Percentiles rank a stretch among this genome's conserved stretches.
These are phyloP conservation scores for Tupaia chinensis DNA, from an alignment of 2,113 vertebrate species.

Conservation along the genomic window DNA sequence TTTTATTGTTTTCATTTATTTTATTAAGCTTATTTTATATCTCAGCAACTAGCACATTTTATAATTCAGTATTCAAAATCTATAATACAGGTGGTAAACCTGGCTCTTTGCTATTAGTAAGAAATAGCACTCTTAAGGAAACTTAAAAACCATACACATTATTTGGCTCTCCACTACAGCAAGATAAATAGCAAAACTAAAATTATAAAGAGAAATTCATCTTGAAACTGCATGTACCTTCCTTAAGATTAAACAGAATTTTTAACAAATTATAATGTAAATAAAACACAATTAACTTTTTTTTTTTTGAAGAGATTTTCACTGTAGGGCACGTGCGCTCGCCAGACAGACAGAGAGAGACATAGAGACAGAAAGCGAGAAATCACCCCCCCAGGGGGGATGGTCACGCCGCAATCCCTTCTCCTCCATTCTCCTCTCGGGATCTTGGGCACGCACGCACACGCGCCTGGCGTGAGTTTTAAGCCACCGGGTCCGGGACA, in stretches of 20 bases:
- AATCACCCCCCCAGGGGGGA: no score
- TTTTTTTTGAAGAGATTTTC: no score
- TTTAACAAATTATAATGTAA: neutral
- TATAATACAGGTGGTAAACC: neutral
- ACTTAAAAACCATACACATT: neutral
- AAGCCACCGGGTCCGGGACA: no score
- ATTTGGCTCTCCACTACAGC: neutral
- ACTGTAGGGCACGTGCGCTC: no score
- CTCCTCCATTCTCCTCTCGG: no score
- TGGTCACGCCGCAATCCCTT: no score
- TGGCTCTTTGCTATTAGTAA: neutral
- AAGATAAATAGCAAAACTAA: neutral
- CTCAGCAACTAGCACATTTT: neutral
- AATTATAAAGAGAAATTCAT: neutral
- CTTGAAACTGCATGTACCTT: neutral
- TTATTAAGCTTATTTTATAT: neutral
- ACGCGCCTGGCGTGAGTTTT: no score
- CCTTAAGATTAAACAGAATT: neutral
- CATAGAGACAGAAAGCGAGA: no score
- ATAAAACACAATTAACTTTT: neutral
- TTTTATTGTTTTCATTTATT: neutral
- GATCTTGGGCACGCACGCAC: no score
- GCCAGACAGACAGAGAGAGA: no score
- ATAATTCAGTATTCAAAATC: neutral
- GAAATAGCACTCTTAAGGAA: neutral